These are phyloP conservation scores for Brachyptera risi DNA, from an alignment of 2,888 invertebrate species.

Conservation along the genomic window DNA sequence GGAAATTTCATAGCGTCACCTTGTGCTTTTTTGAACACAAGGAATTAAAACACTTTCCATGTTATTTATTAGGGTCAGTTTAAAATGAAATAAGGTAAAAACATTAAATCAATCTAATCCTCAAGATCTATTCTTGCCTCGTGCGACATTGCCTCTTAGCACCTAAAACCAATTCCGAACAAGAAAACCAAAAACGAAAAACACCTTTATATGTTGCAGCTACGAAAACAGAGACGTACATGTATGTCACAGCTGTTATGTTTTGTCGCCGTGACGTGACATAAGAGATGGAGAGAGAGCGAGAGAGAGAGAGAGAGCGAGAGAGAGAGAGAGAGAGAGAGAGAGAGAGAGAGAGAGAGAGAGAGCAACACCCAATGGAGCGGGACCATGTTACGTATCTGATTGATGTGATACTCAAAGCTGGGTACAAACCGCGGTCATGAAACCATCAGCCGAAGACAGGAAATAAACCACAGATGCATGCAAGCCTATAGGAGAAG, in stretches of 20 bases:
- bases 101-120: too few relatives aligned
- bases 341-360: not conserved
- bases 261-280: not conserved
- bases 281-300: not conserved
- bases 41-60: too few relatives aligned
- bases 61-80: too few relatives aligned
- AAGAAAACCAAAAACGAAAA: not conserved
- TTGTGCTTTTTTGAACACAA: too few relatives aligned
- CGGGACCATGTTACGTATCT: not conserved
- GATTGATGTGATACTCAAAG: not conserved
- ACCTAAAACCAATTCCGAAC: not conserved
- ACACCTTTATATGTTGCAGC: conserved; percentile 1
- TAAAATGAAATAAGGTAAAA: too few relatives aligned
- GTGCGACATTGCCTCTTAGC: too few relatives aligned
- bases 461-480: conserved; percentile 16
- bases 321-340: not conserved
- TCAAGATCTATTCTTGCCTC: too few relatives aligned
- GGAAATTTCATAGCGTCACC: too few relatives aligned
- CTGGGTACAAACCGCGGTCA: not conserved
- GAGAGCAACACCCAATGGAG: not conserved
- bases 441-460: not conserved
- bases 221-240: not conserved
- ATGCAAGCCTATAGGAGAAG: too few relatives aligned
- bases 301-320: not conserved
- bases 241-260: conserved; percentile 6